Base-by-base conservation (phyloP, 1,140 invertebrate species). In the Varroa destructor region DNA sequence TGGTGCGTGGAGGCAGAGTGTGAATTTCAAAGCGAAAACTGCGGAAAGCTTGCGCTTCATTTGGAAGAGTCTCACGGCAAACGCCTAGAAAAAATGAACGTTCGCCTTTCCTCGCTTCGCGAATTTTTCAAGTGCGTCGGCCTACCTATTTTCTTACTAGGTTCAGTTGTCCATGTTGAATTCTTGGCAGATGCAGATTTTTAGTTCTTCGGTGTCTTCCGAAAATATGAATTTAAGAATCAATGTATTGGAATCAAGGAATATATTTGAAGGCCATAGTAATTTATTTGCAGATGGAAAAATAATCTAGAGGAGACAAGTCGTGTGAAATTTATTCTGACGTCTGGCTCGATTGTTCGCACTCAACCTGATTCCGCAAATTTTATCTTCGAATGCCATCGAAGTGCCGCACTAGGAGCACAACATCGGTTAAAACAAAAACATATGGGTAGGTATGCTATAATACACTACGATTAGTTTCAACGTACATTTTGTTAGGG, bases 281-380 rank as follows among this genome's bases (percentile, higher is more conserved):
- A 51, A 51, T 0, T 51, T 5, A 51, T 67, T 67, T 40, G 10
- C 61, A 67, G 61, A 14, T 67, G 61, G 61, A 67, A 67, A 40
- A 67, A 67, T 46, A 40, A 67, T 67, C 36, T 67, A 10, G 61
- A 67, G 40, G 61, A 67, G 37, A 67, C 40, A 12, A 40, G 46
- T 43, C 14, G 61, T 2, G 61, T 67, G n/a, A 67, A 67, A 67
- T 67, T 67, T 40, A 14, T 67, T 12, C 61, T 67, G 40, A 43
- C 61, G 36, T 14, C 40, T 12, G 61, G 61, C 14, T 14, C 40
- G 46, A 67, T 67, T 37, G 36, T 58, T 5, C 57, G 57, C 3
- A 58, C 57, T 3, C 57, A 12, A 12, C 57, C 57, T 42, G 57
- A 58, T 58, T 58, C 57, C 3, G 25, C 57, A 3, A 58, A 37